These are phyloP conservation scores for Edolisoma coerulescens DNA, from an alignment of 2,113 vertebrate genomes.

Conservation along the genomic window DNA sequence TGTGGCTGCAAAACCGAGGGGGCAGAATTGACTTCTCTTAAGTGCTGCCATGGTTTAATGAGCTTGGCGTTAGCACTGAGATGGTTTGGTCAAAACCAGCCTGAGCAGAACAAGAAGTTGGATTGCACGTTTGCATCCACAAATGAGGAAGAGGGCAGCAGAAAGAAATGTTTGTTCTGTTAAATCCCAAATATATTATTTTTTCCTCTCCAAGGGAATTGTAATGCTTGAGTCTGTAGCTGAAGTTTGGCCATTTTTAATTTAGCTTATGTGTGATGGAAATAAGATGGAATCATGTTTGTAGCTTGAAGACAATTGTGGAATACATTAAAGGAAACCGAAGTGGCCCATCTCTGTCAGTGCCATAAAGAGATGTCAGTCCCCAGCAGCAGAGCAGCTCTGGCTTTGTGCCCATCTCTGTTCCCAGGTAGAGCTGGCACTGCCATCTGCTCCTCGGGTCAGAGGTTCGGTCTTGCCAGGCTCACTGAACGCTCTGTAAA, in stretches of 20 bases:
- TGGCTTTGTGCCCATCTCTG: background rate
- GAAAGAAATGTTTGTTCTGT: background rate
- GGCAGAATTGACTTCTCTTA: background rate
- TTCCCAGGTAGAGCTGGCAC: background rate
- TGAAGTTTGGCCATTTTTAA: background rate
- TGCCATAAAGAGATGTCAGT: background rate
- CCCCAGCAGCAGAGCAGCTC: background rate
- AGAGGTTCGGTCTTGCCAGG: background rate
- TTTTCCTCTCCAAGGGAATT: background rate
- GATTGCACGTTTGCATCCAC: background rate
- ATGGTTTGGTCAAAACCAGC: background rate
- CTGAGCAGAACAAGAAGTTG: background rate
- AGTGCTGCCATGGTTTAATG: background rate
- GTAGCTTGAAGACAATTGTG: background rate
- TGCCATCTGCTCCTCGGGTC: background rate
- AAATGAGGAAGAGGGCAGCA: background rate
- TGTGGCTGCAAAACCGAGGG: background rate
- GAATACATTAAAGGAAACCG: background rate
- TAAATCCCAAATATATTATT: background rate
- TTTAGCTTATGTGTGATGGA: background rate
- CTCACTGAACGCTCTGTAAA: background rate
- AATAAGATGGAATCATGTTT: background rate
- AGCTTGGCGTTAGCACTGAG: background rate
- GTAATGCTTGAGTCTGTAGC: background rate
- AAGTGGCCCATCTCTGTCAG: background rate